Conservation (phyloP, 2,113 vertebrate genomes). For the Pongo abelii region DNA sequence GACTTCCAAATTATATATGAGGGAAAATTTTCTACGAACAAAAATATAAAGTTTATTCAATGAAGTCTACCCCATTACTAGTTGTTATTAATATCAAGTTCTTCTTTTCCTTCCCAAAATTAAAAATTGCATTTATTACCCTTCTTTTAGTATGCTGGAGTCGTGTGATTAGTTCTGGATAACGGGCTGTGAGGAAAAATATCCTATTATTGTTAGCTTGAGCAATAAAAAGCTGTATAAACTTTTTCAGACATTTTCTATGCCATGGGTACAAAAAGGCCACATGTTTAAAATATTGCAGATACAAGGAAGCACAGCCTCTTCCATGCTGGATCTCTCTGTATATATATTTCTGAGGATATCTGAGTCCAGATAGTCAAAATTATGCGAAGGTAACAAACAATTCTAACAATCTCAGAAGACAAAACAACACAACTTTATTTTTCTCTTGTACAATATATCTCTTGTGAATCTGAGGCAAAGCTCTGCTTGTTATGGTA, state of each 20-base stretch:
- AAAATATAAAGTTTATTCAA: neutral
- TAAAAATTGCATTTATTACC: neutral
- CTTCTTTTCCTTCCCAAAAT: neutral
- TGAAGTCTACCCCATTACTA: neutral
- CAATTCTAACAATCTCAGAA: neutral
- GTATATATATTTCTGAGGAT: neutral
- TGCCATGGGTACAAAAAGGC: neutral
- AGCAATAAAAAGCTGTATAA: neutral
- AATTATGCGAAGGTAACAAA: neutral
- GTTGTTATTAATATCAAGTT: neutral
- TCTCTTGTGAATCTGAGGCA: too few species aligned
- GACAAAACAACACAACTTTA: neutral
- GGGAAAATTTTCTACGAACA: neutral
- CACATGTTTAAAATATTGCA: neutral
- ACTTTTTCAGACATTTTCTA: neutral
- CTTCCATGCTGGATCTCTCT: neutral
- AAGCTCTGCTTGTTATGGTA: neutral
- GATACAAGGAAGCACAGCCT: neutral
- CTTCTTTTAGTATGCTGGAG: neutral
- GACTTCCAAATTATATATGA: neutral
- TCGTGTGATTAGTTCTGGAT: neutral
- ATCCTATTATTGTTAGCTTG: neutral
- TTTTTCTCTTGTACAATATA: neutral
- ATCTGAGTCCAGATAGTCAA: neutral
- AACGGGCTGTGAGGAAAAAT: too few species aligned